phyloP scores from a whole-genome alignment of 2,888 invertebrate species.

The Eupithecia inturbata region DNA sequence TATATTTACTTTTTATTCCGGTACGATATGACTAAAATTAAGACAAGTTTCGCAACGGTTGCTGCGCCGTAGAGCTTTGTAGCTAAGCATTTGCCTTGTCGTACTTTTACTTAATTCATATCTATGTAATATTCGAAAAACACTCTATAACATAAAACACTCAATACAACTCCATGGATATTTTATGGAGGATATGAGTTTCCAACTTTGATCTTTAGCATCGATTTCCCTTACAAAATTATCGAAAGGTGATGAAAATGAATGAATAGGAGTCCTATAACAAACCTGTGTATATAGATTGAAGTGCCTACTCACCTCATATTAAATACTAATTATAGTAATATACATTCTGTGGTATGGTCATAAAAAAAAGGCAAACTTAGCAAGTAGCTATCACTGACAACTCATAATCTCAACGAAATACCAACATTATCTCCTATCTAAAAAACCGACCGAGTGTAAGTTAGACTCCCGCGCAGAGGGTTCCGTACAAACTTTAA shows the following conservation, averaged over 20 bases:
- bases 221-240: neutral
- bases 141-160: no score
- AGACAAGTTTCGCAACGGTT: neutral
- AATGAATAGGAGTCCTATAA: no score
- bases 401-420: neutral
- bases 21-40: no score
- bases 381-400: neutral
- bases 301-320: neutral
- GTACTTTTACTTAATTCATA: neutral
- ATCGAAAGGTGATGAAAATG: no score
- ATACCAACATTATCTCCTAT: neutral
- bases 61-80: conserved; percentile 12
- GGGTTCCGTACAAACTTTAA: neutral
- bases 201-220: neutral
- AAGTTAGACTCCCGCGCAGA: neutral
- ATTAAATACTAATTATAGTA: neutral
- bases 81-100: neutral
- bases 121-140: neutral
- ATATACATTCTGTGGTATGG: no score
- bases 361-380: neutral
- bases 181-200: neutral
- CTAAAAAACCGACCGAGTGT: neutral
- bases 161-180: neutral
- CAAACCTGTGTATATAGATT: neutral
- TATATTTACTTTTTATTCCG: neutral